Evolutionary conservation across 2,113 vertebrate genomes (phyloP), one percentile per base, ranked within the genome.

Genomic region (Notiomystis cincta): DNA sequence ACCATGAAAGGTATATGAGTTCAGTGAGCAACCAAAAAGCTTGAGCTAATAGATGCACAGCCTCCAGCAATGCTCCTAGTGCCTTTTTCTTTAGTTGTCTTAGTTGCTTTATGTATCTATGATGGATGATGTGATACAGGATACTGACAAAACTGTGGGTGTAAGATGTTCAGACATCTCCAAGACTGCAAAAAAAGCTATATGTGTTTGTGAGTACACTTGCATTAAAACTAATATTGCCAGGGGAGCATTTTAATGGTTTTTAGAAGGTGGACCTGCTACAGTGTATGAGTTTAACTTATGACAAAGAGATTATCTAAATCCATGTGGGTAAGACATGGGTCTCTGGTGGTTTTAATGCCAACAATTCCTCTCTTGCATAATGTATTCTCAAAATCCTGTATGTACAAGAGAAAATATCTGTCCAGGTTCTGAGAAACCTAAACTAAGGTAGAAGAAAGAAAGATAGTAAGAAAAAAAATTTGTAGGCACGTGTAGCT

Each of bases 1-100:
- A 21, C 31, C 30, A 21, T 86, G 82, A 93, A 84, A 77, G 37
- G 31, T 81, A 14, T 62, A 72, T 27, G 40, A 84, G 82, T 90
- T 88, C 92, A 91, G 37, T 84, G 67, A 94, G 70, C 56, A 86
- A 65, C 45, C 48, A 64, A 67, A 73, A 91, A 93, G 11, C 60
- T 90, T 48, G 35, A 82, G 21, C 45, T 62, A 47, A 71, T 80
- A 79, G 89, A 95, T 89, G 65, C 72, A 65, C 40, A 81, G 84
- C 95, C 87, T 58, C 37, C 24, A 92, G 90, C 76, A 54, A 33
- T 40, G 44, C 37, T 84, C 64, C 48, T 67, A 44, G 50, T 93
- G 73, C 54, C 42, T 77, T 91, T 82, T 76, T 61, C 56, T 62
- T 76, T 19, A 65, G 37, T 60, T 10, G 11, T 89, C 80, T 87